Conservation (phyloP, 64 coral and sea anemone genomes). For the Pocillopora verrucosa region DNA sequence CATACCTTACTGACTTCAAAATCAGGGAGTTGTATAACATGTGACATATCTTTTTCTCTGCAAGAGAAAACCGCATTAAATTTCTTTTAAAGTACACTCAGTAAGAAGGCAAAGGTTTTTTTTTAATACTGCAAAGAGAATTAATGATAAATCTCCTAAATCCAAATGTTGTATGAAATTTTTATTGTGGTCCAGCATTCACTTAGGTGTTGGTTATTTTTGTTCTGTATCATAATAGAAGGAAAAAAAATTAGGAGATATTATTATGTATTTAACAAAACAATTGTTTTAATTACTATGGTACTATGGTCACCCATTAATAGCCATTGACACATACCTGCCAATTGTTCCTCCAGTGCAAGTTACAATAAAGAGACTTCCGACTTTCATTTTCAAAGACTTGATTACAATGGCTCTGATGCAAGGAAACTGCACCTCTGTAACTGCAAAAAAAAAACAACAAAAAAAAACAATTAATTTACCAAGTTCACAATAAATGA, state of each 20-base stretch:
- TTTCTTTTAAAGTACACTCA: too few species aligned
- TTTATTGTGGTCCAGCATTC: too few species aligned
- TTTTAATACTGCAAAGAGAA: too few species aligned
- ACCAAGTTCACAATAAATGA: background rate
- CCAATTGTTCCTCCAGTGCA: conserved; percentile 80
- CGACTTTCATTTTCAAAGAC: conserved; percentile 74
- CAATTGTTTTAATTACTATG: too few species aligned
- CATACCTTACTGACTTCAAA: conserved; percentile 89
- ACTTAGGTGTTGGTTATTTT: too few species aligned
- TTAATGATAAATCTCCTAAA: too few species aligned
- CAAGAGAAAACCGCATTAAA: background rate
- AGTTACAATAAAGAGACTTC: conserved; percentile 83
- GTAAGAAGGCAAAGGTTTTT: too few species aligned
- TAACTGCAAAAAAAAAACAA: conserved; percentile 1
- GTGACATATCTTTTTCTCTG: conserved; percentile 82
- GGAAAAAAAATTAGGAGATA: too few species aligned
- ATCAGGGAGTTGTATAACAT: conserved; percentile 85
- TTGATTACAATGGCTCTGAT: conserved; percentile 75
- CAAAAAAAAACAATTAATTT: background rate
- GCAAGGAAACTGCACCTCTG: conserved; percentile 54
- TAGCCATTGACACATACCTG: conserved; percentile 44
- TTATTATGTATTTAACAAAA: too few species aligned
- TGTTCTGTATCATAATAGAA: too few species aligned
- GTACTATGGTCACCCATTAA: background rate
- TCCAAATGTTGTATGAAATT: too few species aligned